Evolutionary conservation across 1,140 invertebrate species (phyloP), one percentile per base, ranked within the genome.

Genomic region (Stegodyphus mimosarum): DNA sequence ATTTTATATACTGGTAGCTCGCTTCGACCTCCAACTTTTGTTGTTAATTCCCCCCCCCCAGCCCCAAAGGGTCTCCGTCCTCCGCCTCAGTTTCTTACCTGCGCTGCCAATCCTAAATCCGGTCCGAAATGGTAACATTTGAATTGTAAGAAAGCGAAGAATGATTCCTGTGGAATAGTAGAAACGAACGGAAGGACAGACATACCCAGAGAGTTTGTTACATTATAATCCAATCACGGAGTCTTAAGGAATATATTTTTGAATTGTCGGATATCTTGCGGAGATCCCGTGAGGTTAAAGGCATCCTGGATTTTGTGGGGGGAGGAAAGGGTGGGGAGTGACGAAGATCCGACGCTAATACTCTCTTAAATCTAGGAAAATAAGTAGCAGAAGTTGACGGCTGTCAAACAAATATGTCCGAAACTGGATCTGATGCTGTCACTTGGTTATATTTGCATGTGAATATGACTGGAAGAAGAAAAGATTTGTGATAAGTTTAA

Each of bases 191-290:
- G 77, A 60, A 66, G n/a, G 49, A 66, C 48, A 53, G 52, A 10
- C 15, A 50, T 55, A 48, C 64, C 64, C 17, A 67, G 55, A 13
- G 55, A 64, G 55, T 66, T 77, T 71, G 55, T 73, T 83, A 67
- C 17, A 83, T 83, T 83, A 83, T 83, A 83, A 83, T 83, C 80
- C 80, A 83, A 83, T 83, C 80, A 83, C 9, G 15, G 55, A 60
- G 33, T 60, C 9, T 60, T 10, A 10, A 60, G 9, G 15, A 9
- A 60, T 60, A 60, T 60, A 10, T 60, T 15, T 60, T 60, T 15
- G 9, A 10, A 9, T 60, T 15, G 9, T 60, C 55, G 9, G 9
- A 9, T 15, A 9, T 15, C 55, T 15, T 60, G 9, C 55, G 9
- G 9, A 10, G 9, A 10, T 60, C 55, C 15, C 15, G 55, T 15